Conservation (phyloP, 2,113 vertebrate species). For the Xenopus borealis region DNA sequence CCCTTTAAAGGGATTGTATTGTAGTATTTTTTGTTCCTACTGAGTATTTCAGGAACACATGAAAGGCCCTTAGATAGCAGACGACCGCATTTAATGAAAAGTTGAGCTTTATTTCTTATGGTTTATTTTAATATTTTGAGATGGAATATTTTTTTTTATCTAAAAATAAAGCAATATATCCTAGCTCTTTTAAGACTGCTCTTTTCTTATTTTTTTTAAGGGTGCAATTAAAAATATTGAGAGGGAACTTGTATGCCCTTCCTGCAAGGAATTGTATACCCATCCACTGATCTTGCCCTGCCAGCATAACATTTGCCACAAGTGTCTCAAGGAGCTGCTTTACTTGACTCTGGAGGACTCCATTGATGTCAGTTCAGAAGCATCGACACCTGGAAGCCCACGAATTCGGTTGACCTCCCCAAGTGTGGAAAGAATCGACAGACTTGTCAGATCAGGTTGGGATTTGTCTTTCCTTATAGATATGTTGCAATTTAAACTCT, state of each 20-base stretch:
- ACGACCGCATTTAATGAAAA: no score
- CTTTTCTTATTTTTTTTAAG: conserved; percentile 47
- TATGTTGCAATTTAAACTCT: not conserved
- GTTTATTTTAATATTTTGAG: no score
- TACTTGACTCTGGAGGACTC: conserved; percentile 82
- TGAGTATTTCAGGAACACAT: no score
- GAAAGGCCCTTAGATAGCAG: no score
- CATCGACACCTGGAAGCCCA: conserved; percentile 87
- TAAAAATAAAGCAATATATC: no score
- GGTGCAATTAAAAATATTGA: conserved; percentile 94
- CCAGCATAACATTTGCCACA: conserved; percentile 95
- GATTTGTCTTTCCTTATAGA: conserved; percentile 28
- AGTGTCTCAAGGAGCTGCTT: conserved; percentile 91
- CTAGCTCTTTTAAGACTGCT: no score
- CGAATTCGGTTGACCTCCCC: conserved; percentile 76
- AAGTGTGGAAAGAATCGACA: conserved; percentile 90
- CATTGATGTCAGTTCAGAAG: conserved; percentile 84
- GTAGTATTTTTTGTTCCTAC: no score
- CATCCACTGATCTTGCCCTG: conserved; percentile 94
- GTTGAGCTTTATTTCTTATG: no score
- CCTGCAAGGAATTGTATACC: conserved; percentile 94
- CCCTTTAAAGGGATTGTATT: no score
- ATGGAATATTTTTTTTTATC: no score
- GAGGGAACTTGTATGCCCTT: conserved; percentile 92
- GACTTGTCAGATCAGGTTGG: conserved; percentile 86